Base-by-base conservation (phyloP, 2,888 invertebrate species). In the Coenonympha glycerion region DNA sequence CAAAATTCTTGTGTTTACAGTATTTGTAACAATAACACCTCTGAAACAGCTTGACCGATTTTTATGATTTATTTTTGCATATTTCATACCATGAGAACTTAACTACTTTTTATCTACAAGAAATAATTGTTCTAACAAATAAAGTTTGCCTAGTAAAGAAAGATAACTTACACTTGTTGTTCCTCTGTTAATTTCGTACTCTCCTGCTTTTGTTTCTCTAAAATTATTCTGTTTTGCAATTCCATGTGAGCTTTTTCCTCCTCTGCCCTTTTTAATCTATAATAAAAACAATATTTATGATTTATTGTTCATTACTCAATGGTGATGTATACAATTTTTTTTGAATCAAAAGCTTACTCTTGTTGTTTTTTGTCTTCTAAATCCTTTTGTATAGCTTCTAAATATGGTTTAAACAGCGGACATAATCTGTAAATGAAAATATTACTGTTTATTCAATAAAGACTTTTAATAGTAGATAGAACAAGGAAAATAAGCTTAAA, bases 341-440 rank as follows among this genome's bases (percentile, higher is more conserved):
- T 34, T 30, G 37, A 31, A 53, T 39, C 44, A 74, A n/a, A n/a
- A n/a, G n/a, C 84, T 75, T 66, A 85, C 85, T 79, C 68, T 60
- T 76, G 71, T 52, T 71, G 89, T 57, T 91, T 89, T 63, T 93
- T 93, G 65, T 95, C 93, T 69, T 96, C 95, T 52, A 92, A 90
- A 76, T 97, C 96, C 64, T 95, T 91, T 68, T 94, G 92, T 69
- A 97, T 95, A 9, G 98, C 98, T 79, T 97, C 95, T 31, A 97
- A 90, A 70, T 93, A 97, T 1, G 97, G 93, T 65, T 92, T 92
- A 73, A 99, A 98, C 46, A 96, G 86, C n/a, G 95, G 94, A 76
- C 98, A 98, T 45, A 95, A 88, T 59, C 91, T 90, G 75, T 53
- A 48, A 60, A 47, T 39, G 15, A n/a, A n/a, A n/a, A n/a, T n/a